phyloP scores from a whole-genome alignment of 2,113 vertebrate species.

The Elachura formosa region DNA sequence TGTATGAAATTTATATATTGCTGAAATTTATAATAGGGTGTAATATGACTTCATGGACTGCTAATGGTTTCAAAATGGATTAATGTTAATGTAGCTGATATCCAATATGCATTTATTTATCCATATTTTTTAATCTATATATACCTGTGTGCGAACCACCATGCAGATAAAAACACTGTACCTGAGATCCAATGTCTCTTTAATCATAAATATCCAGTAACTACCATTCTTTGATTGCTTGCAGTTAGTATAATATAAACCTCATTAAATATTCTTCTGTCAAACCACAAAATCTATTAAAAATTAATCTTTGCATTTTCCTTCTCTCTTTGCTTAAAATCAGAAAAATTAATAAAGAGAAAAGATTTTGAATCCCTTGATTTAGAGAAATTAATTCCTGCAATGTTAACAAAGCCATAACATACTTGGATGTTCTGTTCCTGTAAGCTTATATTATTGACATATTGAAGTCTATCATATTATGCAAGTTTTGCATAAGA shows the following conservation, averaged over 20 bases:
- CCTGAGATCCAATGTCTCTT: rapidly evolving
- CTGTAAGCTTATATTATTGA: neutral
- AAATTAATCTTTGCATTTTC: neutral
- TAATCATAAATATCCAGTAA: neutral
- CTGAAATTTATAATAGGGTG: neutral
- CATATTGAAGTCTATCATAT: neutral
- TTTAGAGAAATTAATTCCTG: neutral
- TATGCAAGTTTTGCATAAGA: neutral
- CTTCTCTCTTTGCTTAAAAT: neutral
- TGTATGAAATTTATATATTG: neutral
- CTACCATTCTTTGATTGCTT: neutral
- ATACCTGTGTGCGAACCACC: rapidly evolving
- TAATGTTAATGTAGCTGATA: neutral
- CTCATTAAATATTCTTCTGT: neutral
- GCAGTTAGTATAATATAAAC: neutral
- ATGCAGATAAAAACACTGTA: neutral
- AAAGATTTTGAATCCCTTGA: neutral
- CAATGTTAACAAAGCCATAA: neutral
- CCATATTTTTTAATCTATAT: neutral
- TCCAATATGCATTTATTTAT: neutral
- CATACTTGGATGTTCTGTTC: neutral
- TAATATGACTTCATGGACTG: neutral
- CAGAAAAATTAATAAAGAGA: neutral
- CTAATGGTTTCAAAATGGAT: neutral
- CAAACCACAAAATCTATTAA: neutral